These are phyloP conservation scores for Prorops nasuta DNA, from an alignment of 1,140 invertebrate genomes.

Conservation along the genomic window DNA sequence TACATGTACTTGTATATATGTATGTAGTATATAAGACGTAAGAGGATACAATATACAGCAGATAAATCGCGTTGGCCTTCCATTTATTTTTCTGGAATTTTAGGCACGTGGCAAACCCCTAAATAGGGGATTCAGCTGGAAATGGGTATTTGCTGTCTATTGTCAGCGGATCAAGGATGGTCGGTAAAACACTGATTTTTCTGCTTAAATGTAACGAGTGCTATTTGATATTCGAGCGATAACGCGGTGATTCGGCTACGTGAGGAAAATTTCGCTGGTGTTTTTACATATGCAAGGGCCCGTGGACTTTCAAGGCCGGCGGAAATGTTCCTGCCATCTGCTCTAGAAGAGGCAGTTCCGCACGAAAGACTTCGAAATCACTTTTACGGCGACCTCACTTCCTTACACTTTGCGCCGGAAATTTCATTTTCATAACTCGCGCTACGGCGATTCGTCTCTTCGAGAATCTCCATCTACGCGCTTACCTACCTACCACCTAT, in stretches of 20 bases:
- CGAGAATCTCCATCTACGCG: no score
- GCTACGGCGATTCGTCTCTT: constrained; percentile 8
- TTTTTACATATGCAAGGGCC: not conserved
- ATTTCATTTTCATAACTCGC: constrained; percentile 21
- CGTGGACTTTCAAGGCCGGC: constrained; percentile 9
- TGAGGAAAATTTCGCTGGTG: constrained; percentile 8
- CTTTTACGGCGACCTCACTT: constrained; percentile 10
- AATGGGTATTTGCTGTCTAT: no score
- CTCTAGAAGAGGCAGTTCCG: constrained; percentile 11
- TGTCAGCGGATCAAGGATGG: no score
- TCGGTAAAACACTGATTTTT: not conserved
- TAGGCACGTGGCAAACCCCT: no score
- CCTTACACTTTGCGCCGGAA: constrained; percentile 7
- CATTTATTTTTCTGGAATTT: no score
- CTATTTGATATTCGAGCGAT: constrained; percentile 21
- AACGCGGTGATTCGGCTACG: constrained; percentile 10
- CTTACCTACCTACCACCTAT: no score
- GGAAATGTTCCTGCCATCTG: constrained; percentile 23
- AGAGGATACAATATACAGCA: no score
- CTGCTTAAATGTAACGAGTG: constrained; percentile 8
- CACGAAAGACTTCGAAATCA: constrained; percentile 16
- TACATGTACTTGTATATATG: no score
- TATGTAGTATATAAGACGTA: no score
- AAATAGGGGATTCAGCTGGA: no score
- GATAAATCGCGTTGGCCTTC: no score